phyloP scores from a whole-genome alignment of 2,797 vertebrate genomes.

The Decapterus maruadsi region DNA sequence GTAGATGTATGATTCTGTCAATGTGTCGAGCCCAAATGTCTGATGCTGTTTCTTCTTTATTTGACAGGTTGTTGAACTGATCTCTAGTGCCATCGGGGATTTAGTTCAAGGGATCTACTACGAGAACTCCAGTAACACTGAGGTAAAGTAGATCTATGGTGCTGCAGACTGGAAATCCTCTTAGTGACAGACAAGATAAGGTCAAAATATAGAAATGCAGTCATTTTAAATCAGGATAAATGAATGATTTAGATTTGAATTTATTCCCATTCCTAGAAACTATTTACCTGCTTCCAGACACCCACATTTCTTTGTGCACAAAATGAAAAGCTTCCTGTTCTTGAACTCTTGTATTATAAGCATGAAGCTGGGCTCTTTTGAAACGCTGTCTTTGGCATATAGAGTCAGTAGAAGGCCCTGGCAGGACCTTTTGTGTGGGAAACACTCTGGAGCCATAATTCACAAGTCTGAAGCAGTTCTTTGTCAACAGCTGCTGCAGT shows the following conservation, averaged over 20 bases:
- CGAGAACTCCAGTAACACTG: constrained; percentile 87
- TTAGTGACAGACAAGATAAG: neutral
- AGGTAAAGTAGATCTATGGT: constrained; percentile 84
- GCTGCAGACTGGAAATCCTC: no score
- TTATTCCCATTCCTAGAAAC: neutral
- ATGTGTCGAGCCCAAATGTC: neutral
- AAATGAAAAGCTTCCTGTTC: constrained; percentile 15
- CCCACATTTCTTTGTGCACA: constrained; percentile 1
- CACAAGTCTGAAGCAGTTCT: neutral
- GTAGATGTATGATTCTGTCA: neutral
- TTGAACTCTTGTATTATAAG: neutral
- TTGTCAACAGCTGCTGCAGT: no score
- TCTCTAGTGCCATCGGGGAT: constrained; percentile 97
- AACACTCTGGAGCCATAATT: no score
- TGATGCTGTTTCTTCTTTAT: constrained; percentile 2
- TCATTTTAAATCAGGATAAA: neutral
- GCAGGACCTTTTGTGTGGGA: no score
- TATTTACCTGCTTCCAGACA: neutral
- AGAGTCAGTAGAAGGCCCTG: neutral
- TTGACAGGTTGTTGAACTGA: constrained; percentile 94
- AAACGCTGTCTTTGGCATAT: neutral
- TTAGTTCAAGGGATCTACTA: constrained; percentile 96
- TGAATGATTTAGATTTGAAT: neutral
- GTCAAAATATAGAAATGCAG: neutral
- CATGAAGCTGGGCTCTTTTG: neutral